Evolutionary conservation across 2,797 vertebrate genomes (phyloP).

Genomic region (Sebastes glaucus): DNA sequence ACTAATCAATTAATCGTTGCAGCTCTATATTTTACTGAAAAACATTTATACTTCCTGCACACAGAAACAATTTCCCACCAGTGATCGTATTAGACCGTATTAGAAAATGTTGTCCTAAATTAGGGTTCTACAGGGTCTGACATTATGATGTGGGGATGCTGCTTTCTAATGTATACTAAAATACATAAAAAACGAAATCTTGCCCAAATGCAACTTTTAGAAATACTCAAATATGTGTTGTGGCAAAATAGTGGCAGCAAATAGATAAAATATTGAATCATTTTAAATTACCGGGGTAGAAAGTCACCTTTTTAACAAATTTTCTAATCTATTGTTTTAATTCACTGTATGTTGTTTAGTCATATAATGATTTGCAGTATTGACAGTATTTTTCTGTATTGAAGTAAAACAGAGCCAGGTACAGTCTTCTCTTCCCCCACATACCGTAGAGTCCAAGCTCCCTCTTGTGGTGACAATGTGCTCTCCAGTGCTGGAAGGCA

Average conservation of each 20-base stretch:
- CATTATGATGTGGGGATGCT: not conserved
- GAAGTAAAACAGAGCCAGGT: not conserved
- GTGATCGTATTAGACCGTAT: not conserved
- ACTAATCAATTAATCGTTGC: too few relatives aligned
- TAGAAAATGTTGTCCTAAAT: not conserved
- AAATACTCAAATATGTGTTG: not conserved
- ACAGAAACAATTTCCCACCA: too few relatives aligned
- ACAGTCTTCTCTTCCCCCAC: not conserved
- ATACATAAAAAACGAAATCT: too few relatives aligned
- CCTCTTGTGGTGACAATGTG: slow-evolving; percentile 49
- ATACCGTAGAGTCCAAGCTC: slow-evolving; percentile 4
- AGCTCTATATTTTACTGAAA: too few relatives aligned
- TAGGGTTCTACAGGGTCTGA: not conserved
- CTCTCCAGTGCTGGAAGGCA: not conserved
- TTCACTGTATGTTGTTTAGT: not conserved
- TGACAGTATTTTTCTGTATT: not conserved
- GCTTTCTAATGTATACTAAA: not conserved
- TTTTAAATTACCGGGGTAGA: not conserved
- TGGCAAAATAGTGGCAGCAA: not conserved
- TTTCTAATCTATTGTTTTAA: not conserved
- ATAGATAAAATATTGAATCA: not conserved
- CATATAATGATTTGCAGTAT: too few relatives aligned
- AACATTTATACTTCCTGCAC: too few relatives aligned
- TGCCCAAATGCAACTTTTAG: not conserved
- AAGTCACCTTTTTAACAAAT: not conserved